Base-by-base conservation (phyloP, 2,797 vertebrate genomes). In the Darevskia nairensis region DNA sequence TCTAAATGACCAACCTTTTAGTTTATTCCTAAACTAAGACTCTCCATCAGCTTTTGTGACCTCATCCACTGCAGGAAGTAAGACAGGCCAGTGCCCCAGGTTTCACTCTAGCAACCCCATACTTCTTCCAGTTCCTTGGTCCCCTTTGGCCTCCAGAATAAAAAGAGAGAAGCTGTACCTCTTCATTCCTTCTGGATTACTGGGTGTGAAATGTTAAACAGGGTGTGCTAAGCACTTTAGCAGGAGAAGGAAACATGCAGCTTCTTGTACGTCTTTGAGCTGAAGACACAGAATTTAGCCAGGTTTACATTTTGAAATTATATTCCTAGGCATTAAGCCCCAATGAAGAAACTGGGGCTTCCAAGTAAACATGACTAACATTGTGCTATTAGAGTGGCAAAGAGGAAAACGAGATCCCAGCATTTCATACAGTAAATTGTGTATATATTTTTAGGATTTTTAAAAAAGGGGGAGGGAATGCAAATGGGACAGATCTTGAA, bases 401-500 rank as follows among this genome's bases (percentile, higher is more conserved):
- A 74, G 91, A 92, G 82, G 90, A 25, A n/a, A 94, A 86, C 76
- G 91, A 91, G 77, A 80, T 88, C 27, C 75, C 19, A 74, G 10
- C 39, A 29, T 74, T 75, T 80, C 61, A 25, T 46, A 11, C 82
- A 74, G 23, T 32, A 80, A 84, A 74, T 64, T 74, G 32, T 32
- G 27, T 78, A 84, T 93, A 82, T 81, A 89, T 91, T 93, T 94
- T 83, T 92, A 69, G 25, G 86, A 80, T 88, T 94, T 92, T 55
- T 50, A 90, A 92, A 88, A 77, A 13, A 3, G 11, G 50, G 44
- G 41, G 89, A 89, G 93, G 89, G 85, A 92, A 94, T 94, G 90
- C 91, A 95, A 79, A 27, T n/a, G 64, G 69, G 93, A 88, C 89
- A 94, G 95, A 95, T 95, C 88, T 96, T 93, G 83, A 93, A 55